Evolutionary conservation across 2,888 invertebrate genomes (phyloP).

Genomic region (Lasioglossum marginatum): DNA sequence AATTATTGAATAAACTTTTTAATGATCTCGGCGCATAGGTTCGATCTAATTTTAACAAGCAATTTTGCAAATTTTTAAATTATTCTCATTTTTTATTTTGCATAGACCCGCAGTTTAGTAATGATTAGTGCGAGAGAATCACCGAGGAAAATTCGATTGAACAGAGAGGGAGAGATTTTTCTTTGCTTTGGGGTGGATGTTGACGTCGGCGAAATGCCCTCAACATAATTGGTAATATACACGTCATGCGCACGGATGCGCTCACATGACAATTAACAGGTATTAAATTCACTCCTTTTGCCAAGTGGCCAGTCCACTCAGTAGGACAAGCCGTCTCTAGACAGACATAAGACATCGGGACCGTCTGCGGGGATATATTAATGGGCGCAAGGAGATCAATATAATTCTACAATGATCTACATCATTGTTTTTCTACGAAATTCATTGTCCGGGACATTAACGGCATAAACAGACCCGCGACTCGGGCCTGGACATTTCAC

Average conservation of each 20-base stretch:
- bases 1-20: no score
- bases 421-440: background rate
- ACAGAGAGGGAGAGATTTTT: background rate
- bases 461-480: background rate
- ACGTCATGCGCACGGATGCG: constrained; percentile 42
- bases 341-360: constrained; percentile 40
- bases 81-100: no score
- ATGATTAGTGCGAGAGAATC: background rate
- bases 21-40: no score
- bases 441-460: background rate
- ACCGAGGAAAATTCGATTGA: background rate
- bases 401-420: background rate
- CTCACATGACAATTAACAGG: constrained; percentile 70
- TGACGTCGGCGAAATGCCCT: background rate
- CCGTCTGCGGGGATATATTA: constrained; percentile 21
- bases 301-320: constrained; percentile 63
- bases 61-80: no score
- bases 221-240: constrained; percentile 24
- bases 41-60: no score
- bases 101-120: no score
- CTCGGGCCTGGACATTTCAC: background rate
- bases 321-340: constrained; percentile 63
- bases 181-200: background rate
- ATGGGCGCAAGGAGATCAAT: constrained; percentile 25
- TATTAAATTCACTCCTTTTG: constrained; percentile 63